Evolutionary conservation across 2,113 vertebrate species (phyloP), one percentile per base, ranked within the genome.

Genomic region (Dissostichus mawsoni): DNA sequence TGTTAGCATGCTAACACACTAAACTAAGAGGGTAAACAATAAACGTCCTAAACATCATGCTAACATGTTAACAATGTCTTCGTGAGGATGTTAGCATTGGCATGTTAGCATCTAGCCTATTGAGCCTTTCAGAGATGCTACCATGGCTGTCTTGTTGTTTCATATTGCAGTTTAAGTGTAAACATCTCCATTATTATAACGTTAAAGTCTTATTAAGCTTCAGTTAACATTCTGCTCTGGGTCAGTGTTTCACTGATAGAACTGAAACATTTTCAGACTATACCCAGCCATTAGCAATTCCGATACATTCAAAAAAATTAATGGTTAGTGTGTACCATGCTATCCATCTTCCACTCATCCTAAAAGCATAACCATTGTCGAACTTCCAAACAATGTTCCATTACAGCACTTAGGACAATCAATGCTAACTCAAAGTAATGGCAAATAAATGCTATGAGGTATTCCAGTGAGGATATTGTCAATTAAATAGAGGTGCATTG

Each of bases 381-480:
- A 59, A 67, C 45, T 53, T 79, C 13, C 17, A 64, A 79, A 50
- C 64, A 51, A 3, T 71, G 82, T 59, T 85, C 84, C 91, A 85
- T 90, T 72, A 86, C 74, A 85, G 83, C 89, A 87, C 86, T 90
- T 52, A 78, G 55, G 20, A 48, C 55, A 75, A 88, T 91, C 81
- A 82, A 87, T 90, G 57, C 69, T 61, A 80, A 81, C 70, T 5
- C 69, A n/a, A 76, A 64, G 44, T 77, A 84, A 86, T 75, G 82
- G 78, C 25, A 74, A 7, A 77, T 74, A n/a, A 78, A 81, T 69
- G 63, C 65, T 13, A 0, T 8, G 62, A 58, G 52, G 72, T 74
- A 65, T 51, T 76, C 76, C 66, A 65, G 0, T 16, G 29, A 73
- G 80, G 50, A 12, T 66, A 67, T 45, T 48, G 7, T 17, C 69